phyloP scores from a whole-genome alignment of 92 coral and sea anemone genomes.

The Zoanthus sociatus region DNA sequence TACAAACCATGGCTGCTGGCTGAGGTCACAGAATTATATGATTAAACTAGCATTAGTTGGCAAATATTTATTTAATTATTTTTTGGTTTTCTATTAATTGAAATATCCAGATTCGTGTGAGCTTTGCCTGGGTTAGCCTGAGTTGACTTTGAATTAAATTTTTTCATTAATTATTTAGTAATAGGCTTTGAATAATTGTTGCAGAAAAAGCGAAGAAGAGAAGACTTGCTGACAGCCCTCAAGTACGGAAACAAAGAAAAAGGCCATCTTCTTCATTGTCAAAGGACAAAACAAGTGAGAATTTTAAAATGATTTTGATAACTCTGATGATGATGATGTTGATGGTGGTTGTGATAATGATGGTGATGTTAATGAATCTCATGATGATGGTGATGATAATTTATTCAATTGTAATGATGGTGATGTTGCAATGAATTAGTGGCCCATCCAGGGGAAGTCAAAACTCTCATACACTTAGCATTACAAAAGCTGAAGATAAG shows the following conservation, averaged over 20 bases:
- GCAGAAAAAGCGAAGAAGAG: constrained; percentile 20
- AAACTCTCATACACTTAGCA: no score
- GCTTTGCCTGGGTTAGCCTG: no score
- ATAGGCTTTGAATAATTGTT: background rate
- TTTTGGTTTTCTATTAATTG: no score
- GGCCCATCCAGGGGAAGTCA: no score
- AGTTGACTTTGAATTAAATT: no score
- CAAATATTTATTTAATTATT: no score
- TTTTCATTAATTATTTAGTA: no score
- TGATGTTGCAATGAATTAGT: background rate
- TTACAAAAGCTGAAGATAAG: no score
- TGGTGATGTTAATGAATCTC: background rate
- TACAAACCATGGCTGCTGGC: background rate
- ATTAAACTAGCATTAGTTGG: no score
- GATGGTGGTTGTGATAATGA: background rate
- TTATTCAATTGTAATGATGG: background rate
- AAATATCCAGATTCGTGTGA: no score
- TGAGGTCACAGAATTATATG: no score
- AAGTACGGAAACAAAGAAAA: background rate
- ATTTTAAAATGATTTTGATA: background rate
- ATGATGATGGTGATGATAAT: background rate
- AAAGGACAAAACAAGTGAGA: background rate
- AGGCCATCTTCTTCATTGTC: background rate
- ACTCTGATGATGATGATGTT: background rate
- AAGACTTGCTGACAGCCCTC: background rate